Percentiles rank a stretch among this genome's conserved stretches.
Evolutionary conservation across 2,888 invertebrate species (phyloP).

Genomic region (Monopis laevigella): DNA sequence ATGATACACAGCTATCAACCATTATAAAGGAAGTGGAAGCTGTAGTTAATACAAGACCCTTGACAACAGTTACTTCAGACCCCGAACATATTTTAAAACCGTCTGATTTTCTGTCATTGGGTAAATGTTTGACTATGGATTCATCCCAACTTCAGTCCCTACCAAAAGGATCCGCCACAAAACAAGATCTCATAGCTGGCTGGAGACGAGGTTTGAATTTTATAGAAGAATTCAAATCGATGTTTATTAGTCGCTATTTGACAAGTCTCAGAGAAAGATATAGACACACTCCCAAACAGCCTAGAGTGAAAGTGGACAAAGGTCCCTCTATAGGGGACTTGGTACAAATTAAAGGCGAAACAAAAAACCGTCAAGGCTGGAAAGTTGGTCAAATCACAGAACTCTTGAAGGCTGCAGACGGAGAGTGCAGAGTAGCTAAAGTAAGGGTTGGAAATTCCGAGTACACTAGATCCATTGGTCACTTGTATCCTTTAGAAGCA

Average conservation of each 20-base stretch:
- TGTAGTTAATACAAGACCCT: constrained; percentile 17
- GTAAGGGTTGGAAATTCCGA: constrained; percentile 8
- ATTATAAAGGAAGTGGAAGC: constrained; percentile 17
- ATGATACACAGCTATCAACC: constrained; percentile 14
- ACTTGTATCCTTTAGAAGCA: constrained; percentile 9
- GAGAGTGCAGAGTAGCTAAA: background rate
- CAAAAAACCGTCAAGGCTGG: constrained; percentile 7
- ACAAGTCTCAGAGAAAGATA: constrained; percentile 13
- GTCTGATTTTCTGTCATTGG: constrained; percentile 13
- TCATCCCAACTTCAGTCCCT: background rate
- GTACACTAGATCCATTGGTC: constrained; percentile 8
- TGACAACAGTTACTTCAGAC: constrained; percentile 16
- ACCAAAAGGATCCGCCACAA: background rate
- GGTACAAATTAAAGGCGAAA: constrained; percentile 15
- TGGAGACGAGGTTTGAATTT: background rate
- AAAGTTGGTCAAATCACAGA: constrained; percentile 10
- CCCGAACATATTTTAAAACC: constrained; percentile 15
- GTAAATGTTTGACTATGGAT: background rate
- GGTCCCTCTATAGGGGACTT: constrained; percentile 10
- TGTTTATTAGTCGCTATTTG: constrained; percentile 13
- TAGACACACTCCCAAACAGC: constrained; percentile 4
- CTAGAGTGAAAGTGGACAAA: background rate
- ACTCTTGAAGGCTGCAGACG: constrained; percentile 4
- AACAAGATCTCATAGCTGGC: background rate
- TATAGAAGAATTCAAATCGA: background rate